phyloP scores from a whole-genome alignment of 2,888 invertebrate species.

The Tinea semifulvella region DNA sequence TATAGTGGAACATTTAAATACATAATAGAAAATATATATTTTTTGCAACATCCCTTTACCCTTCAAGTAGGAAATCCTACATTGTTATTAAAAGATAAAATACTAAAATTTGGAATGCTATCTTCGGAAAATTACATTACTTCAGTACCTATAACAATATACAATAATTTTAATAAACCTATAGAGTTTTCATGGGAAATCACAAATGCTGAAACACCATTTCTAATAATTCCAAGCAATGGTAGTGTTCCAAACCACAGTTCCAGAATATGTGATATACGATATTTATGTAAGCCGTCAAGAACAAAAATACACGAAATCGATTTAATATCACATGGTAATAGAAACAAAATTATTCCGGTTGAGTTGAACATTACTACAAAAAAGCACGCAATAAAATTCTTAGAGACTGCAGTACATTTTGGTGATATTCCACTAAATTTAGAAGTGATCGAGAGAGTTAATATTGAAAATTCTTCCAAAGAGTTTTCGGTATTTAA shows the following conservation, averaged over 20 bases:
- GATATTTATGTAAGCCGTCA: conserved; percentile 37
- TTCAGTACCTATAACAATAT: conserved; percentile 43
- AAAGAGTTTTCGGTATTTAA: conserved; percentile 58
- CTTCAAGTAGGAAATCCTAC: conserved; percentile 37
- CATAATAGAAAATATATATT: conserved; percentile 36
- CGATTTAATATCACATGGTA: conserved; percentile 32
- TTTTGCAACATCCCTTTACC: conserved; percentile 37
- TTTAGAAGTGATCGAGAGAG: conserved; percentile 43
- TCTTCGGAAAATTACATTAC: conserved; percentile 44
- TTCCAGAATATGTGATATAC: conserved; percentile 43
- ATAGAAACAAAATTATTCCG: conserved; percentile 27
- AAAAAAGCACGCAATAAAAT: conserved; percentile 49
- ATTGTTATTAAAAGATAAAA: conserved; percentile 36
- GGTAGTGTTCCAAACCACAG: conserved; percentile 39
- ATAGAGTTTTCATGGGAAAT: conserved; percentile 42
- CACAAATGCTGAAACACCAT: conserved; percentile 38
- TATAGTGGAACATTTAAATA: conserved; percentile 38
- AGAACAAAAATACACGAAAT: conserved; percentile 51
- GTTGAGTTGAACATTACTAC: conserved; percentile 44
- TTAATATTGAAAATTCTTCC: conserved; percentile 61
- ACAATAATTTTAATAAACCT: conserved; percentile 42
- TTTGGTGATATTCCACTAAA: conserved; percentile 55
- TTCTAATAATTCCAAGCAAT: conserved; percentile 40
- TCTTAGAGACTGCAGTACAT: conserved; percentile 36
- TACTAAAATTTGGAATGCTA: conserved; percentile 55